These are phyloP conservation scores for Stichopus horrens DNA, from an alignment of 53 echinoderm and acorn worm genomes.

Conservation along the genomic window DNA sequence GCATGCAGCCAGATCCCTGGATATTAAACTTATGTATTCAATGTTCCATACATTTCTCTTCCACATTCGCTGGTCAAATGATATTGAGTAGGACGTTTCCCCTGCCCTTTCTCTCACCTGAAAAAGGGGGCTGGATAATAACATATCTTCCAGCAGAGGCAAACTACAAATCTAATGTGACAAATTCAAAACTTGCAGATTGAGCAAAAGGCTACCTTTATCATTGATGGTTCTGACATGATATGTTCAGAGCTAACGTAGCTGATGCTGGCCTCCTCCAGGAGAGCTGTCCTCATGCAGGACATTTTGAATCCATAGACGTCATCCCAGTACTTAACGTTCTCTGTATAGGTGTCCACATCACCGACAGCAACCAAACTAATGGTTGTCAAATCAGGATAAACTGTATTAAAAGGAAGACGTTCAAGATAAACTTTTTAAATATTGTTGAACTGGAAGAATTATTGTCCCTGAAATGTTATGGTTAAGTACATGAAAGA, in stretches of 20 bases:
- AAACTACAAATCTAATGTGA: no score
- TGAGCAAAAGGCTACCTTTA: slow-evolving; percentile 61
- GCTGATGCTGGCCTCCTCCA: slow-evolving; percentile 82
- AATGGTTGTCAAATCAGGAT: slow-evolving; percentile 88
- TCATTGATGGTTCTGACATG: slow-evolving; percentile 76
- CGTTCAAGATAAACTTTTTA: neutral
- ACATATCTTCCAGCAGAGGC: no score
- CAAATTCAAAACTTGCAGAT: no score
- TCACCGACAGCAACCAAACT: slow-evolving; percentile 90
- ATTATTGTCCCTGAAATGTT: neutral
- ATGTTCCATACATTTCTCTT: no score
- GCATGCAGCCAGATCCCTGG: no score
- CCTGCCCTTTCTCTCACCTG: no score
- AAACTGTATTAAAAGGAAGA: slow-evolving; percentile 59
- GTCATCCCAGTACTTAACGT: slow-evolving; percentile 92
- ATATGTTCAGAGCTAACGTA: slow-evolving; percentile 64
- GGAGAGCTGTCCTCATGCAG: slow-evolving; percentile 92
- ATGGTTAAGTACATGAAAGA: neutral
- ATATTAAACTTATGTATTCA: no score
- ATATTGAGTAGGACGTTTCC: no score
- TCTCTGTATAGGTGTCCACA: slow-evolving; percentile 57
- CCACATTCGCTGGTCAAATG: no score
- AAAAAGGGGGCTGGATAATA: no score
- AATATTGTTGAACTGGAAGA: neutral
- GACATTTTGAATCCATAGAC: slow-evolving; percentile 99